Evolutionary conservation across 2,113 vertebrate genomes (phyloP).

Genomic region (Suricata suricatta): DNA sequence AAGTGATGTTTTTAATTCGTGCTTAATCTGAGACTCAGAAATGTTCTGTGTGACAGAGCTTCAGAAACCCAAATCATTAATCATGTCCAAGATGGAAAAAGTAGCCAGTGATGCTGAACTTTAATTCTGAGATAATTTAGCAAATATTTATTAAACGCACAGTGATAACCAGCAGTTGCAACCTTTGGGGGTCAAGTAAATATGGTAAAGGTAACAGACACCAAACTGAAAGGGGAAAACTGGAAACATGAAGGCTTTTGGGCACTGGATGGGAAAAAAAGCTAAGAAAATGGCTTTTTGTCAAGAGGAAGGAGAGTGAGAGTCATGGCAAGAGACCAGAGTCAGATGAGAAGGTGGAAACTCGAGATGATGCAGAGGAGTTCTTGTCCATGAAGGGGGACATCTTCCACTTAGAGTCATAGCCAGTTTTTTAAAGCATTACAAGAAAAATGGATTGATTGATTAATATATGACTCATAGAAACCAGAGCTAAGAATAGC

Average conservation of each 20-base stretch:
- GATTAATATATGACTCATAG: neutral
- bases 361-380: neutral
- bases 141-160: neutral
- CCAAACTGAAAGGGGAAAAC: neutral
- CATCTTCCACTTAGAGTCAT: neutral
- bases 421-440: neutral
- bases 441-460: neutral
- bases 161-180: neutral
- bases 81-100: neutral
- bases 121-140: conserved; percentile 9
- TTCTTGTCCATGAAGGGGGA: neutral
- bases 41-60: neutral
- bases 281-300: neutral
- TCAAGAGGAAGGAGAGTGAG: neutral
- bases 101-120: neutral
- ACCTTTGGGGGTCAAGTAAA: neutral
- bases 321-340: neutral
- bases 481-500: neutral
- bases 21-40: neutral
- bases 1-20: neutral
- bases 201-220: neutral
- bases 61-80: neutral
- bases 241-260: neutral
- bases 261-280: neutral
- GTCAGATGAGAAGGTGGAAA: neutral